Base-by-base conservation (phyloP, 2,888 invertebrate genomes). In the Lycia hirtaria region DNA sequence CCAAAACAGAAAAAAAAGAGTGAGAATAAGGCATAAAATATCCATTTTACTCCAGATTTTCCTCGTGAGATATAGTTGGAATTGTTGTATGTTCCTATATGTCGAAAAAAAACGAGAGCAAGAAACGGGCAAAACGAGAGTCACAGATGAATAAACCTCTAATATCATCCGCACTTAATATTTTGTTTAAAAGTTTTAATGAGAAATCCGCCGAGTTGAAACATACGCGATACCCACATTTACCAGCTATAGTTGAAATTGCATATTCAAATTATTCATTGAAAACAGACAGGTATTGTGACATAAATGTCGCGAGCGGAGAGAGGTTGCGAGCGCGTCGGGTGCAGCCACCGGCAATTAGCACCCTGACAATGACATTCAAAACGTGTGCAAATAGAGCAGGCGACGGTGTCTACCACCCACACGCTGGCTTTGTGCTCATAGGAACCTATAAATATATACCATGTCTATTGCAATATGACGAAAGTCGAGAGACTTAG, bases 311-410 rank as follows among this genome's bases (percentile, higher is more conserved):
- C 37, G 56, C 40, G 61, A 57, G 62, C 32, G 57, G 40, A 40
- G 69, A 64, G 69, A 55, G 59, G 59, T 64, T 59, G 68, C 52
- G 58, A 62, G 53, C 63, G 66, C 67, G 65, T 48, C 65, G 65
- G 61, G 64, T 69, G 70, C 74, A 73, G 73, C 72, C 78, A 68
- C 65, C 71, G 77, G 75, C 88, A 88, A 89, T 89, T 88, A 89
- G 84, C 81, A 76, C 80, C 73, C 69, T 85, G 86, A 88, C 88
- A 88, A 88, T 89, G 88, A 87, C 87, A 89, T 89, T 88, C 88
- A 88, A 82, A 88, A 86, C 85, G 80, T 84, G 85, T 83, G 83
- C 86, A 87, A 88, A 88, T 88, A 88, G 80, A 81, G 73, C 73
- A 69, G 67, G 75, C 72, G 67, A 56, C 58, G 64, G 60, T 54